A percentile compares a stretch with the other conserved stretches of the same genome.
These are phyloP conservation scores for Drosophila limbata DNA, from an alignment of 2,888 invertebrate species.

Conservation along the genomic window DNA sequence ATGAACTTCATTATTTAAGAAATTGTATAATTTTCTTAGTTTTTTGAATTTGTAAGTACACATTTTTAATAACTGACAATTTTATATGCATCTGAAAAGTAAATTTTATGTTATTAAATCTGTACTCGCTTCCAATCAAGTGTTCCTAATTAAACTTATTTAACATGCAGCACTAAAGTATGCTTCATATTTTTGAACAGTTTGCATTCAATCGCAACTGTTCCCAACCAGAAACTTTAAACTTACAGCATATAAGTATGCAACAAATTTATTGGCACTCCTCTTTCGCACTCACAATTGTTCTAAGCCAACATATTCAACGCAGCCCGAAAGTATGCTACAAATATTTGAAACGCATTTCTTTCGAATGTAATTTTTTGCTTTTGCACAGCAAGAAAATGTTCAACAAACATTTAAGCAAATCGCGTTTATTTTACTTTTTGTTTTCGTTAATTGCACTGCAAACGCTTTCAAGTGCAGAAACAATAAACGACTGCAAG, in stretches of 20 bases:
- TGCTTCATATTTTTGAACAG: conserved; percentile 3
- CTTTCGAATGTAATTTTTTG: neutral
- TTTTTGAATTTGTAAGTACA: too few species aligned
- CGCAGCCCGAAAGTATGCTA: conserved; percentile 7
- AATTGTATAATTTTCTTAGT: too few species aligned
- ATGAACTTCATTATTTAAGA: too few species aligned
- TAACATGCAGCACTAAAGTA: conserved; percentile 7
- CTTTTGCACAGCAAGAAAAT: neutral
- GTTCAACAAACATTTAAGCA: conserved; percentile 30
- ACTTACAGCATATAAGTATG: conserved; percentile 26
- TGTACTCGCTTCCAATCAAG: neutral
- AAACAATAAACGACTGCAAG: conserved; percentile 22
- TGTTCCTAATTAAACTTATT: neutral
- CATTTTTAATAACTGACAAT: too few species aligned
- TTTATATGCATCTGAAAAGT: neutral
- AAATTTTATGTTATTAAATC: neutral
- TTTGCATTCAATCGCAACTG: neutral
- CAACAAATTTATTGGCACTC: neutral
- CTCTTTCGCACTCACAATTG: neutral
- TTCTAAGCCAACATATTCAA: neutral
- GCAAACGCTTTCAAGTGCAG: conserved; percentile 35
- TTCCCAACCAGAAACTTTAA: too few species aligned
- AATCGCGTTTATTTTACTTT: conserved; percentile 55
- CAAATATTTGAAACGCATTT: neutral
- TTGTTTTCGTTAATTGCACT: conserved; percentile 54